Conservation (phyloP, 92 coral and sea anemone genomes). For the Paragorgia papillata region DNA sequence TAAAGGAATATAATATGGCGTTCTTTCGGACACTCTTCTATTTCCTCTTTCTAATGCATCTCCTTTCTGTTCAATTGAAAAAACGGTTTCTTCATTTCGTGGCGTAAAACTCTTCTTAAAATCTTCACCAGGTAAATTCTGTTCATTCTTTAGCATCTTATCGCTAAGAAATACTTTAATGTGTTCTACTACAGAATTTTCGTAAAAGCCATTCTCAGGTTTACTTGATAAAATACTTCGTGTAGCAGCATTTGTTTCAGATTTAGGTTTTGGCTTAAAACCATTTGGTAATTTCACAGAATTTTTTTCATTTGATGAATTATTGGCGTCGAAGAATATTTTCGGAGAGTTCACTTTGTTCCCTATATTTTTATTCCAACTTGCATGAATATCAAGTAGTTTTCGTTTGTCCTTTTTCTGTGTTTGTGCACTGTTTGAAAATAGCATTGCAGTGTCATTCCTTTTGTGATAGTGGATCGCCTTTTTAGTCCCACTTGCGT, state of each 20-base stretch:
- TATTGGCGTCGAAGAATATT: too few relatives aligned
- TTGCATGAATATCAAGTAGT: too few relatives aligned
- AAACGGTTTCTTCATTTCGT: too few relatives aligned
- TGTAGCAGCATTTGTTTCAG: neutral
- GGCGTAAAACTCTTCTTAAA: constrained; percentile 14
- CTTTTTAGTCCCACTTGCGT: too few relatives aligned
- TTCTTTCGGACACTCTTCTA: neutral
- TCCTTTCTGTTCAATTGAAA: neutral
- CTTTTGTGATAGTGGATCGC: too few relatives aligned
- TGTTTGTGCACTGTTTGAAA: too few relatives aligned
- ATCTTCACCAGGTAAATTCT: neutral
- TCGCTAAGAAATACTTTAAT: neutral
- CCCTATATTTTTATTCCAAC: too few relatives aligned
- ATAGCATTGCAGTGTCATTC: too few relatives aligned
- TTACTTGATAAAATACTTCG: neutral
- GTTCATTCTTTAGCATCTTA: neutral
- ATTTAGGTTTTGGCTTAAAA: neutral
- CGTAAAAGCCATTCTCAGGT: neutral
- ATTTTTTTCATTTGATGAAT: neutral
- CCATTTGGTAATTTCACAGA: neutral
- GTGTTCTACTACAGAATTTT: neutral
- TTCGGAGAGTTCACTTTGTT: too few relatives aligned
- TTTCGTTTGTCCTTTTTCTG: too few relatives aligned
- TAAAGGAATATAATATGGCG: constrained; percentile 15
- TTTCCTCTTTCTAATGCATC: neutral